Base-by-base conservation (phyloP, 1,140 invertebrate genomes). In the Holotrichia oblita region DNA sequence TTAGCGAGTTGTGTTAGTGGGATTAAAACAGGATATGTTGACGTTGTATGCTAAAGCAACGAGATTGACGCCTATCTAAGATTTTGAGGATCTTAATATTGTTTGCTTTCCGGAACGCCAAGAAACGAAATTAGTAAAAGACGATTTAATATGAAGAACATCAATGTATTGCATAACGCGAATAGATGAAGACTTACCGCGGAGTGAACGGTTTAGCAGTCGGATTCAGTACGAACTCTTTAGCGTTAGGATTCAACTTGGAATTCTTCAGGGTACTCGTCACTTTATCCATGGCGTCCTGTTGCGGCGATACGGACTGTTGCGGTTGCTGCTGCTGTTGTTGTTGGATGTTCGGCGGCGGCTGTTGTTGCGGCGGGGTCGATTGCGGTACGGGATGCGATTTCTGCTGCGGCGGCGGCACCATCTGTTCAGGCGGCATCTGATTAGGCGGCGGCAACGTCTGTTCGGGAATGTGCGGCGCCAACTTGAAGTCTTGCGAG, bases 171-270 rank as follows among this genome's bases (percentile, higher is more conserved):
- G n/a, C n/a, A n/a, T n/a, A 42, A 3, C 41, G 41, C 41, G 12
- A 42, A 42, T 9, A 73, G 10, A 34, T 40, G 14, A 34, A 40
- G 17, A 80, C 80, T 72, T 79, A 85, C 83, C 86, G 82, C n/a
- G 95, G 94, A 79, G 93, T 93, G 86, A 97, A 97, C 6, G 94
- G 90, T 85, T 96, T 96, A 24, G 94, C 92, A 83, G 93, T 93
- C 22, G 95, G 95, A 90, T 96, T 97, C 73, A 92, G 88, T 14
- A 90, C 88, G 88, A 96, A 96, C 88, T 96, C 94, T 87, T 96
- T 96, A 20, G 95, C 95, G 86, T 96, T 94, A 40, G 95, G 95
- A 90, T 96, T 96, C 41, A 96, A 89, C 0, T 91, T 95, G 20
- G 93, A 96, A 84, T 94, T 94, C 83, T 94, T 94, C 34, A 93